These are phyloP conservation scores for Armadillidium nasatum DNA, from an alignment of 1,140 invertebrate genomes.

Conservation along the genomic window DNA sequence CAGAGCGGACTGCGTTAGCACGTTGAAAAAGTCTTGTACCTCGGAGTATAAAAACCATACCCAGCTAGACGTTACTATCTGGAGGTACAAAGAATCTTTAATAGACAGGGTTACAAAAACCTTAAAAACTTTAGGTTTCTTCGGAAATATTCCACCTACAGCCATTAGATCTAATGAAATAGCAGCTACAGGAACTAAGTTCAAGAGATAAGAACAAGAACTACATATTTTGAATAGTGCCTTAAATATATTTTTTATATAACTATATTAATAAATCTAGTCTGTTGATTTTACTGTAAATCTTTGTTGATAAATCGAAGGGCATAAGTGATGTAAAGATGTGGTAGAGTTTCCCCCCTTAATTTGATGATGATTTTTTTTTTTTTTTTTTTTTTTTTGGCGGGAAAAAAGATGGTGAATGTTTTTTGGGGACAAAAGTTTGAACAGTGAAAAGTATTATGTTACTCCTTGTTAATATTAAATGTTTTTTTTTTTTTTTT, in stretches of 20 bases:
- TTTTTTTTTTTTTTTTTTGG: no score
- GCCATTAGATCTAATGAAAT: conserved; percentile 4
- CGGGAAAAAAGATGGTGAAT: no score
- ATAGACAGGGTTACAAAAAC: conserved; percentile 53
- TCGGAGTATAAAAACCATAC: conserved; percentile 74
- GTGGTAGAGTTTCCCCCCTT: no score
- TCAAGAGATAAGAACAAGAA: background rate
- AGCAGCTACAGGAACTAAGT: background rate
- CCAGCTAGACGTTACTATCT: conserved; percentile 77
- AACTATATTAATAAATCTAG: background rate
- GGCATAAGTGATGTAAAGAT: no score
- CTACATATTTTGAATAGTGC: background rate
- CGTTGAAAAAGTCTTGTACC: conserved; percentile 74
- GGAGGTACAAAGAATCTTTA: conserved; percentile 75
- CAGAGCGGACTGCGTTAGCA: conserved; percentile 83
- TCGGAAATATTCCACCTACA: background rate
- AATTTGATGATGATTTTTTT: no score
- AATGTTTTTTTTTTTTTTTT: no score
- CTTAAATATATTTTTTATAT: background rate
- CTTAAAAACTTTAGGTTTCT: conserved; percentile 33
- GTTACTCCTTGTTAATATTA: no score
- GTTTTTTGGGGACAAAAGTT: no score
- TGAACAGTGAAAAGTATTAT: no score
- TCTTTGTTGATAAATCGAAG: no score
- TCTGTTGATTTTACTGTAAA: background rate